Percentiles rank a stretch among this genome's conserved stretches.
phyloP scores from a whole-genome alignment of 2,113 vertebrate species.

The Neomonachus schauinslandi region DNA sequence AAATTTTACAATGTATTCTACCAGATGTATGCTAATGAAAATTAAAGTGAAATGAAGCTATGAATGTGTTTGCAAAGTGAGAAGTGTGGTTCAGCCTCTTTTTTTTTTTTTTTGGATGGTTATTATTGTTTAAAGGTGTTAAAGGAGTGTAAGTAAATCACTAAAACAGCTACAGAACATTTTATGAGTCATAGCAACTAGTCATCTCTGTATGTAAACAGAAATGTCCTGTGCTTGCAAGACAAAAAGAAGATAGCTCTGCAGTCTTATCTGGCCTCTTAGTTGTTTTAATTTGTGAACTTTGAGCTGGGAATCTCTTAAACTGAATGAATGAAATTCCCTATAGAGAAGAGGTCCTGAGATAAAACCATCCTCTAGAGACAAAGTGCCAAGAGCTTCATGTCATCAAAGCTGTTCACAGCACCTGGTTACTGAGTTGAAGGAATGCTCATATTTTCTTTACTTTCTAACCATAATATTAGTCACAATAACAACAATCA shows the following conservation, averaged over 20 bases:
- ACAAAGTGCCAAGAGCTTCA: background rate
- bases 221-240: background rate
- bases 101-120: background rate
- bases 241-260: background rate
- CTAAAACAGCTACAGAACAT: background rate
- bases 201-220: background rate
- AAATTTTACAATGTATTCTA: background rate
- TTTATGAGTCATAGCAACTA: slow-evolving; percentile 2
- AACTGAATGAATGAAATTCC: background rate
- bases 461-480: background rate
- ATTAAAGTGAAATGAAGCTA: slow-evolving; percentile 15
- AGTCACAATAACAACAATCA: background rate
- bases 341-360: background rate
- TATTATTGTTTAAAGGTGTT: slow-evolving; percentile 44
- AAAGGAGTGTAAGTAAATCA: background rate
- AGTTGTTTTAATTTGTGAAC: background rate
- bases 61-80: background rate
- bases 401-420: background rate
- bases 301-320: background rate
- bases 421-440: background rate
- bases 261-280: background rate
- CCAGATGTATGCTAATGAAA: slow-evolving; percentile 43
- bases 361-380: background rate
- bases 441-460: background rate
- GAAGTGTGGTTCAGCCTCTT: background rate